phyloP scores from a whole-genome alignment of 2,888 invertebrate species.

The Dichetophora obliterata region DNA sequence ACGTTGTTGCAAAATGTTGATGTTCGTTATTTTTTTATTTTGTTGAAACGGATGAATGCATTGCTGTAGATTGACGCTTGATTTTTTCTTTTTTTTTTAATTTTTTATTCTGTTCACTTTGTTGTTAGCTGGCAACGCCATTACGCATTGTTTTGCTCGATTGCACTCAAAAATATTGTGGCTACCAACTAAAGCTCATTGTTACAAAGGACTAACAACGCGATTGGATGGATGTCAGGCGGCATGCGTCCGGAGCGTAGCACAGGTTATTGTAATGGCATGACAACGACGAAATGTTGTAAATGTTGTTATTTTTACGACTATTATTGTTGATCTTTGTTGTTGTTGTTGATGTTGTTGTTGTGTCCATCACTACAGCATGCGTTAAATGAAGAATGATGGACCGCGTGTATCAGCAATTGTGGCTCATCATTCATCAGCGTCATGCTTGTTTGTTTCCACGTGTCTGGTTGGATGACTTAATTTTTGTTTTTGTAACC shows the following conservation, averaged over 20 bases:
- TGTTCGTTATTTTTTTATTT: not conserved
- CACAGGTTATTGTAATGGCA: too few species aligned
- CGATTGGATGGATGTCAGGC: too few species aligned
- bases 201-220: too few species aligned
- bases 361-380: not conserved
- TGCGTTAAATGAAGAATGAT: slow-evolving; percentile 25
- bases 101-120: not conserved
- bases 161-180: not conserved
- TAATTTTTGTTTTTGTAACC: not conserved
- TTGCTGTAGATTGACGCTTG: not conserved
- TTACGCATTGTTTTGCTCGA: not conserved
- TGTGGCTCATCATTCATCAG: not conserved
- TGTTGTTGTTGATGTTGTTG: not conserved
- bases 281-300: too few species aligned
- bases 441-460: not conserved
- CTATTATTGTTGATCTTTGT: not conserved
- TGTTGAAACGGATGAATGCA: not conserved
- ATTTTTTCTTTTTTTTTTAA: not conserved
- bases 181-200: not conserved
- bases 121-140: not conserved
- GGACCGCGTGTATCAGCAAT: not conserved
- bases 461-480: not conserved
- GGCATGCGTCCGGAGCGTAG: too few species aligned
- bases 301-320: not conserved
- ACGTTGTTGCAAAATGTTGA: slow-evolving; percentile 1